Evolutionary conservation across 2,888 invertebrate genomes (phyloP).

Genomic region (Vesta saturnalis): DNA sequence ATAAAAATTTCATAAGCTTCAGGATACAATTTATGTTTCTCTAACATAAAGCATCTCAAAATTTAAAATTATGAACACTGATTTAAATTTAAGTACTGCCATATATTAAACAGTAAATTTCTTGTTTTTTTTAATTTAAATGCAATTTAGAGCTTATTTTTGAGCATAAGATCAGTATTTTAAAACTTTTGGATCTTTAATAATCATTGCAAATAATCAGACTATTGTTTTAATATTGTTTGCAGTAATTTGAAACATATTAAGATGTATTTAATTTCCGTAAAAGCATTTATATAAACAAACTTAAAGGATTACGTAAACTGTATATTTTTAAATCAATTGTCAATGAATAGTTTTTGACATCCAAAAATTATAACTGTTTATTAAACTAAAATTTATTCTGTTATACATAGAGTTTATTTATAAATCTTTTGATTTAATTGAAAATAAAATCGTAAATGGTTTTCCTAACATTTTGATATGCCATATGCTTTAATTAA

Average conservation of each 20-base stretch:
- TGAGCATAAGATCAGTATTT: background rate
- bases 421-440: constrained; percentile 5
- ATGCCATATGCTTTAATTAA: background rate
- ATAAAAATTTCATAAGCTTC: constrained; percentile 25
- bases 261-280: too few relatives aligned
- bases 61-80: background rate
- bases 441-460: constrained; percentile 11
- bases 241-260: too few relatives aligned
- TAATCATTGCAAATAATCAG: constrained; percentile 22
- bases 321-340: constrained; percentile 55
- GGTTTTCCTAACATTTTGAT: background rate
- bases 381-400: constrained; percentile 58
- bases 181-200: background rate
- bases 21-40: background rate
- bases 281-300: constrained; percentile 32
- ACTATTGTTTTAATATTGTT: too few relatives aligned
- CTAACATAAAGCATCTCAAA: constrained; percentile 6
- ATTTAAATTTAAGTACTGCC: background rate
- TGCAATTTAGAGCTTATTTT: constrained; percentile 9
- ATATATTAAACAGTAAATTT: constrained; percentile 1
- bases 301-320: constrained; percentile 29
- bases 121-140: background rate
- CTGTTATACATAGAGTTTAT: constrained; percentile 15
- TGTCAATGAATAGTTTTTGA: constrained; percentile 62
- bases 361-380: constrained; percentile 62